These are phyloP conservation scores for Syngnathus acus DNA, from an alignment of 2,797 vertebrate genomes.

Conservation along the genomic window DNA sequence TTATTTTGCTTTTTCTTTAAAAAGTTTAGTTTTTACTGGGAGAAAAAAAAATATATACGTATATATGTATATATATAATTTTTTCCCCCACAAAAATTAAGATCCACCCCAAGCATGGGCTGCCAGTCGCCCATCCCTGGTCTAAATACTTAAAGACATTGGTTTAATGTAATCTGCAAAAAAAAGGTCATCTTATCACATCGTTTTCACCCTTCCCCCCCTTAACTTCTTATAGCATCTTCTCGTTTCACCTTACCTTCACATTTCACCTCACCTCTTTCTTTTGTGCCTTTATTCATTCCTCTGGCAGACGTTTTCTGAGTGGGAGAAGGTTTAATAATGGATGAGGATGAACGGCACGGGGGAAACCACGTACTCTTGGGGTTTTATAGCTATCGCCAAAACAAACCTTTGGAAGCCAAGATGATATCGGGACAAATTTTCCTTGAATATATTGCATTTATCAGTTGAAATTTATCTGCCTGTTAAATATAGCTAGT, in stretches of 20 bases:
- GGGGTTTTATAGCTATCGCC: constrained; percentile 17
- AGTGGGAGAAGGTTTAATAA: constrained; percentile 60
- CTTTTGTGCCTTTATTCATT: constrained; percentile 13
- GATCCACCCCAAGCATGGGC: too few relatives aligned
- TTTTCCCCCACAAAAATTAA: too few relatives aligned
- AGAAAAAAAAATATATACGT: too few relatives aligned
- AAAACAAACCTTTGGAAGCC: constrained; percentile 12
- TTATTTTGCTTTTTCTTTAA: too few relatives aligned
- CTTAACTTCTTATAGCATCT: neutral
- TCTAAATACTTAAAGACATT: too few relatives aligned
- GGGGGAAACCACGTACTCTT: constrained; percentile 30
- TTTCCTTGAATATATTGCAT: constrained; percentile 8
- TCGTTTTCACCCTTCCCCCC: neutral
- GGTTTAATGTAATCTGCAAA: neutral
- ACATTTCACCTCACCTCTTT: constrained; percentile 17
- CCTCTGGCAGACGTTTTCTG: constrained; percentile 27
- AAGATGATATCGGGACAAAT: constrained; percentile 13
- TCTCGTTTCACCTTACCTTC: constrained; percentile 20
- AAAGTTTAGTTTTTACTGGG: too few relatives aligned
- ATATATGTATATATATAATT: too few relatives aligned
- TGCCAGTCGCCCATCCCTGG: too few relatives aligned
- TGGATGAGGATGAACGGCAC: constrained; percentile 43
- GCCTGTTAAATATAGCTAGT: constrained; percentile 10
- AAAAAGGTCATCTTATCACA: neutral
- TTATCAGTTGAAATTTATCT: neutral